Evolutionary conservation across 2,797 vertebrate genomes (phyloP).

Genomic region (Oreochromis grahami): DNA sequence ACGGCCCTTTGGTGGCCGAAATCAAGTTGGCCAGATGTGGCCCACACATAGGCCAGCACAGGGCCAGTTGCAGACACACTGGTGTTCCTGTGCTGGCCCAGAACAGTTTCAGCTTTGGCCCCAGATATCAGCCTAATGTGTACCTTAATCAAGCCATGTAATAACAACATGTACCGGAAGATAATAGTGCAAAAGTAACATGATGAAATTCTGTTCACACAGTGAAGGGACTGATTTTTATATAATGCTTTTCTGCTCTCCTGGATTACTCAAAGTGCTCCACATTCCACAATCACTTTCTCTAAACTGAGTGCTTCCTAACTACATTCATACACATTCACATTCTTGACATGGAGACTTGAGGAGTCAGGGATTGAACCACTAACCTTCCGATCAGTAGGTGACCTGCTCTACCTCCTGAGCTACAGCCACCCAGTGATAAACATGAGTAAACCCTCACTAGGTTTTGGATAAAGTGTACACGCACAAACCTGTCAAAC

Average conservation of each 20-base stretch:
- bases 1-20: not conserved
- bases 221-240: not conserved
- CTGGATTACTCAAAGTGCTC: rapidly evolving
- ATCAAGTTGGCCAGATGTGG: not conserved
- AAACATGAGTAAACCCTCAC: not conserved
- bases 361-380: not conserved
- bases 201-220: not conserved
- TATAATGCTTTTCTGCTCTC: rapidly evolving
- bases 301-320: not conserved
- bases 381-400: not conserved
- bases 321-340: not conserved
- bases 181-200: not conserved
- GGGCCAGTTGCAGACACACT: not conserved
- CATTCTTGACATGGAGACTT: not conserved
- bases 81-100: not conserved
- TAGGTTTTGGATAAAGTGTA: not conserved
- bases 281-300: not conserved
- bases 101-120: too few species aligned
- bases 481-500: too few species aligned
- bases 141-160: not conserved
- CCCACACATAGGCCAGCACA: not conserved
- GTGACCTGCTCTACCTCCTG: too few species aligned
- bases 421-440: not conserved
- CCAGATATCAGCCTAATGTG: too few species aligned
- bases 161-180: not conserved